Evolutionary conservation across 1,140 invertebrate species (phyloP), one percentile per base, ranked within the genome.

Genomic region (Heliconius hermathena): DNA sequence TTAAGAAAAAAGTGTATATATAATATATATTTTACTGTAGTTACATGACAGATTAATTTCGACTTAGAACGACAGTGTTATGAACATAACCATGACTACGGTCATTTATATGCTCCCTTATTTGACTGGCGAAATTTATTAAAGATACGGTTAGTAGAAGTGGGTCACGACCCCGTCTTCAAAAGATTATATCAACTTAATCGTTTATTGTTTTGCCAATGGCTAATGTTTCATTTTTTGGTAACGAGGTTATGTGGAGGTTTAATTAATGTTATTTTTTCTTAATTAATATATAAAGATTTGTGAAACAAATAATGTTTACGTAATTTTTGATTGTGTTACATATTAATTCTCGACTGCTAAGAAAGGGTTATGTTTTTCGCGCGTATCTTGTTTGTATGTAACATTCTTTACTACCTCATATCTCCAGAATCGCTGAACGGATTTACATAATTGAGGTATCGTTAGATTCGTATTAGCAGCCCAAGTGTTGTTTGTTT

Each of bases 111-210:
- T 26, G 60, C 22, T 22, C 60, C 60, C 26, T 66, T 73, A 73
- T 38, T 73, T 73, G n/a, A 46, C 38, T 38, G 22, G 71, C 26
- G 41, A 46, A 38, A 74, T 74, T 54, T 74, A 74, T 74, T 41
- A 74, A 74, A 74, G 26, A 74, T 20, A 26, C 57, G 22, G 49
- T 36, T 60, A 36, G 20, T 16, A 29, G 8, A 75, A 54, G 54
- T 75, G 54, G 74, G 74, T 75, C 74, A 75, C n/a, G 74, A 36
- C 54, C 18, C 74, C 20, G 54, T n/a, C 49, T 38, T 33, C 54
- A 74, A 75, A 75, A 52, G 57, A 75, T 60, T 41, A 75, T 36
- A 75, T n/a, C 26, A 60, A 75, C 22, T 20, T 75, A 75, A 75
- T 60, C 52, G 57, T 75, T 75, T 75, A 38, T 74, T 74, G 52